These are phyloP conservation scores for Celastrina argiolus DNA, from an alignment of 2,888 invertebrate genomes.

Conservation along the genomic window DNA sequence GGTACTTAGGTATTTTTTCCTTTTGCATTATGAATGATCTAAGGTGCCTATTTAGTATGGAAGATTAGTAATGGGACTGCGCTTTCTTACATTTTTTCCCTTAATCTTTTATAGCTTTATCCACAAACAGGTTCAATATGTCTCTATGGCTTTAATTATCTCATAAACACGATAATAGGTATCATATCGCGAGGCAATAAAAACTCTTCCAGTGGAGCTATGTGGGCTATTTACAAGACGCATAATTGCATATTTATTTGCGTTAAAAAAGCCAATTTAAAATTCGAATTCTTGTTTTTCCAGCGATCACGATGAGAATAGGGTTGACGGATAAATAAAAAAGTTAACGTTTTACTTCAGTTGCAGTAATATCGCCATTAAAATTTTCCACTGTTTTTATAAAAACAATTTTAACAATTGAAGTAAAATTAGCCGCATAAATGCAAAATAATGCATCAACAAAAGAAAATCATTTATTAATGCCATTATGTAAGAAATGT, in stretches of 20 bases:
- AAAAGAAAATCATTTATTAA: not conserved
- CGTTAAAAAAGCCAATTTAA: slow-evolving; percentile 37
- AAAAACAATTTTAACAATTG: no score
- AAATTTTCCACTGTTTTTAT: not conserved
- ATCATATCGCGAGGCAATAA: slow-evolving; percentile 13
- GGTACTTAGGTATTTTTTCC: no score
- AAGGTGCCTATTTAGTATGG: not conserved
- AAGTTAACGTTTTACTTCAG: not conserved
- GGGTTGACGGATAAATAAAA: slow-evolving; percentile 5
- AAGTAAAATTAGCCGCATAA: no score
- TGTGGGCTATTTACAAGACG: slow-evolving; percentile 20
- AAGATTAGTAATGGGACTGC: not conserved
- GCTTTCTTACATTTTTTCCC: not conserved
- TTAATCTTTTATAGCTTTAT: not conserved
- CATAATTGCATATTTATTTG: slow-evolving; percentile 25
- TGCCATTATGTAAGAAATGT: not conserved
- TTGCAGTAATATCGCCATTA: not conserved
- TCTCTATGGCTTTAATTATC: slow-evolving; percentile 21
- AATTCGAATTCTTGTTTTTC: slow-evolving; percentile 45
- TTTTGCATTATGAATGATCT: not conserved
- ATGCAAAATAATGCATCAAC: no score
- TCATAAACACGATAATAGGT: slow-evolving; percentile 22
- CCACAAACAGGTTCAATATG: slow-evolving; percentile 19
- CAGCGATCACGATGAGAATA: slow-evolving; percentile 38
- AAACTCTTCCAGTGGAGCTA: slow-evolving; percentile 15